Evolutionary conservation across 2,797 vertebrate species (phyloP), one percentile per base, ranked within the genome.

Genomic region (Myotis planiceps): DNA sequence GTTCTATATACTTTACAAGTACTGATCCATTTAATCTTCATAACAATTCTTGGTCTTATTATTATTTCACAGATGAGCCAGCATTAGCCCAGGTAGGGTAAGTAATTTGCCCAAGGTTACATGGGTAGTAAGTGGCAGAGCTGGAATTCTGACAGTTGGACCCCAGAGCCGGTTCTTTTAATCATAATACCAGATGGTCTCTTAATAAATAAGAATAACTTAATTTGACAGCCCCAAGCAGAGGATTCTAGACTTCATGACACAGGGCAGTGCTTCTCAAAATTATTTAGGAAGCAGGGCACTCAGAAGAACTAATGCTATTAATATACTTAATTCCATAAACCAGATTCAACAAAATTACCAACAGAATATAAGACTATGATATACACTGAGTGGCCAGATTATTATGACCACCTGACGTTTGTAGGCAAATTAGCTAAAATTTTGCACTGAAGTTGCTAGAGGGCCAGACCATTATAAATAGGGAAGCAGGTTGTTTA

Each of bases 11-110:
- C 3, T 83, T 47, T 21, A 6, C 0, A 68, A 63, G 19, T n/a
- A 88, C 1, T 25, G 60, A 45, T 55, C 21, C 16, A 84, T 66
- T 88, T 86, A 60, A 93, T 91, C 5, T 4, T 93, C 63, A 53
- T 13, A 55, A 66, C 8, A 88, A 39, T 9, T 58, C 55, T 66
- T 60, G 19, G 16, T 29, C 51, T 79, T 85, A 71, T 37, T 83
- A 32, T 91, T 74, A 90, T 92, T 90, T 89, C 42, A 95, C 8
- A 84, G 29, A 60, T 39, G 19, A 96, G 60, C 80, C 80, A 87
- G 21, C 42, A 82, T 58, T 81, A 89, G 10, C 58, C 39, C 45
- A 69, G 3, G 75, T 3, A 81, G 8, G 18, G 78, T 92, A 82
- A 55, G 3, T 49, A 78, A 69, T 5, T 71, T 39, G 25, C 25